Evolutionary conservation across 2,113 vertebrate species (phyloP).

Genomic region (Tonatia bakeri): DNA sequence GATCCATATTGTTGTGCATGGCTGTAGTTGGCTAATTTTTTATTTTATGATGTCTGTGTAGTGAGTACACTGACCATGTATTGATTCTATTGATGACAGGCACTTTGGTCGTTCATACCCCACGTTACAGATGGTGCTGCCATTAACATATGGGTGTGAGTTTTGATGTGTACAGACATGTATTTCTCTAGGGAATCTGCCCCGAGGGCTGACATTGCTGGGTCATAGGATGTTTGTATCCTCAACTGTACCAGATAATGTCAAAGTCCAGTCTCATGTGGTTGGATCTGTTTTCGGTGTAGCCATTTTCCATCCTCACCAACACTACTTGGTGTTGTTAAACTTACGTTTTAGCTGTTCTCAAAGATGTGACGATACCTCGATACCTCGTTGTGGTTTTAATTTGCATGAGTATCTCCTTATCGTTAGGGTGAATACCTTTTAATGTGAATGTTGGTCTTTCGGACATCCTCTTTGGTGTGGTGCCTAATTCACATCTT

Average conservation of each 20-base stretch:
- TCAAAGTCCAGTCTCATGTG: not conserved
- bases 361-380: not conserved
- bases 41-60: not conserved
- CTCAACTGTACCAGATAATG: not conserved
- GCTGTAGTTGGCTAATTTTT: not conserved
- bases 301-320: not conserved
- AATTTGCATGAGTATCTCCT: slow-evolving; percentile 2
- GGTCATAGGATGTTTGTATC: not conserved
- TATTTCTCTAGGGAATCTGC: not conserved
- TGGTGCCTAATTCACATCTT: not conserved
- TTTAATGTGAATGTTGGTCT: not conserved
- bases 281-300: not conserved
- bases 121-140: not conserved
- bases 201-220: not conserved
- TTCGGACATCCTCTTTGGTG: not conserved
- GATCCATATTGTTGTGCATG: not conserved
- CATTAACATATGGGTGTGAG: not conserved
- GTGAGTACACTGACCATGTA: not conserved
- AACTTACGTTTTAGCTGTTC: not conserved
- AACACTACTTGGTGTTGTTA: not conserved
- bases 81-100: not conserved
- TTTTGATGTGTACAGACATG: not conserved
- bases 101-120: not conserved
- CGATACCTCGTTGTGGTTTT: not conserved
- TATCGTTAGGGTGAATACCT: not conserved